Evolutionary conservation across 2,888 invertebrate genomes (phyloP), one percentile per base, ranked within the genome.

Genomic region (Ariolimax columbianus): DNA sequence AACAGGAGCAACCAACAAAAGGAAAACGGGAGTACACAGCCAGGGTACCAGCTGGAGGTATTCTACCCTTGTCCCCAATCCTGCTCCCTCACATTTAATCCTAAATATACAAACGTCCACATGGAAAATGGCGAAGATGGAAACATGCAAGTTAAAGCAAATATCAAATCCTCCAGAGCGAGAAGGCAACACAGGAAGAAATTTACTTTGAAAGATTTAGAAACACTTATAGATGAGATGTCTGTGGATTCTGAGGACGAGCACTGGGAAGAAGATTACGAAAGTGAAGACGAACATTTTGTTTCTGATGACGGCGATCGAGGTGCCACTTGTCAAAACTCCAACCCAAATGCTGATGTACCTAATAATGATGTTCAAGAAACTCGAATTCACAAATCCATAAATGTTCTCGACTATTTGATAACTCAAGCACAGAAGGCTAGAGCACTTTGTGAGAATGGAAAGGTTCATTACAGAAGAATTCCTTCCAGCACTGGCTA

Each of bases 61-160:
- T 84, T 75, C 72, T 86, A 86, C 38, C 88, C 88, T 0, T 85
- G 85, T n/a, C 86, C 88, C 26, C n/a, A 51, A 11, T 83, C 40
- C 51, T 87, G 88, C 51, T 88, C 88, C 11, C 80, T 88, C 33
- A 77, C 83, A 0, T 87, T 86, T 83, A 88, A 88, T 78, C 87
- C 88, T 2, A 88, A 87, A 70, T 88, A 87, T 81, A 63, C 51
- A 0, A 51, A 83, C 66, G 73, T 47, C 33, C 43, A n/a, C 38
- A 72, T 38, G 11, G 70, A 73, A 9, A 38, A 59, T 14, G n/a
- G 51, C n/a, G 30, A 59, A 43, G 84, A 79, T 1, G 66, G 70
- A 23, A 47, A 77, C 11, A 26, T 43, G 38, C 59, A 75, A 68
- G 38, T 84, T 1, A 84, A 66, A 38, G 9, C 84, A 1, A 59